phyloP scores from a whole-genome alignment of 1,140 invertebrate species.

The Zaprionus capensis region DNA sequence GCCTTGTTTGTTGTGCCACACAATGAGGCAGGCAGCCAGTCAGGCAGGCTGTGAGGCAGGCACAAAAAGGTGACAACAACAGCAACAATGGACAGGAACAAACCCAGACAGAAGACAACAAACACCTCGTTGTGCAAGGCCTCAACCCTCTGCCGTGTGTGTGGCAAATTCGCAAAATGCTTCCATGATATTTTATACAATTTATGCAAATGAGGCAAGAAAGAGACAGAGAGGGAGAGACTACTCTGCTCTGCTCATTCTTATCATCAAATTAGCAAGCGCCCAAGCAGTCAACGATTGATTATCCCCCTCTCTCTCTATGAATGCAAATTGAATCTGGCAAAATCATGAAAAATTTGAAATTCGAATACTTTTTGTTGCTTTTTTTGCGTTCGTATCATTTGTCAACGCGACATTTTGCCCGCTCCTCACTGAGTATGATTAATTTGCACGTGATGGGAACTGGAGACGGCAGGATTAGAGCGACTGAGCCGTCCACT shows the following conservation, averaged over 20 bases:
- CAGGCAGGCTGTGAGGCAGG: conserved; percentile 22
- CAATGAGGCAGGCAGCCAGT: conserved; percentile 28
- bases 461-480: conserved; percentile 37
- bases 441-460: conserved; percentile 48
- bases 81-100: conserved; percentile 19
- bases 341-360: conserved; percentile 35
- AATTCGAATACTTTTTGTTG: conserved; percentile 9
- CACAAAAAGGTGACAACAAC: conserved; percentile 56
- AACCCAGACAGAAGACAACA: conserved; percentile 11
- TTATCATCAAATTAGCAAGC: conserved; percentile 53
- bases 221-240: background rate
- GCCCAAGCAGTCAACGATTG: conserved; percentile 54
- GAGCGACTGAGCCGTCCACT: background rate
- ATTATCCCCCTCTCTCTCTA: conserved; percentile 46
- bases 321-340: conserved; percentile 74
- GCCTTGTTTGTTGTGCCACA: conserved; percentile 47
- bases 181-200: conserved; percentile 31
- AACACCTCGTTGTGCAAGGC: conserved; percentile 7
- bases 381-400: conserved; percentile 8
- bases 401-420: conserved; percentile 37
- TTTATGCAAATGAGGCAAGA: conserved; percentile 44
- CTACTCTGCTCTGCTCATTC: conserved; percentile 17
- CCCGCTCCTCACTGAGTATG: conserved; percentile 26
- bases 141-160: conserved; percentile 18
- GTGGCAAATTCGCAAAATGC: conserved; percentile 1